Conservation (phyloP, 2,797 vertebrate genomes). For the Bradypodion ventrale region DNA sequence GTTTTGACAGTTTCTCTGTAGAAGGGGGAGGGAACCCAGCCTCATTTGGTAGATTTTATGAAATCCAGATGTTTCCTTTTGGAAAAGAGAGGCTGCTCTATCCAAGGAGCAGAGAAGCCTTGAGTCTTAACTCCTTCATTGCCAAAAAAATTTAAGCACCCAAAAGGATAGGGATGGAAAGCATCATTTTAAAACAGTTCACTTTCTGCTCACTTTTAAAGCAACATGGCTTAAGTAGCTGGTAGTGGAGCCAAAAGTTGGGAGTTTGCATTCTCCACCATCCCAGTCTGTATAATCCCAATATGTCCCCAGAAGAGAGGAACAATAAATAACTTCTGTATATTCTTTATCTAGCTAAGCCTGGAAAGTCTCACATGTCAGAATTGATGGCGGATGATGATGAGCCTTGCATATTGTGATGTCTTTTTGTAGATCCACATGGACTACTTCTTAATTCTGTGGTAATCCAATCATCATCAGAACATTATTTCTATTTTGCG, state of each 20-base stretch:
- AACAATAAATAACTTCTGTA: too few species aligned
- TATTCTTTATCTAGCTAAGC: too few species aligned
- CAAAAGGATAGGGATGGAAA: neutral
- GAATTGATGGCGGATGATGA: too few species aligned
- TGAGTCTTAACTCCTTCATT: slow-evolving; percentile 61
- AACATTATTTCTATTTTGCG: neutral
- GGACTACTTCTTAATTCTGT: neutral
- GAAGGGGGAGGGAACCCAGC: slow-evolving; percentile 36
- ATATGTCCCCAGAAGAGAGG: too few species aligned
- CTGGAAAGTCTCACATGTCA: too few species aligned
- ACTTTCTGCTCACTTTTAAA: neutral
- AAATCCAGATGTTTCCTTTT: slow-evolving; percentile 70
- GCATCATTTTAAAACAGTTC: neutral
- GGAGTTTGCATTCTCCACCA: too few species aligned
- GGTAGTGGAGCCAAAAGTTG: too few species aligned
- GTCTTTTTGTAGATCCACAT: neutral
- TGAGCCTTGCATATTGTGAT: neutral
- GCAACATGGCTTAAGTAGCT: neutral
- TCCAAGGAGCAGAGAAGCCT: slow-evolving; percentile 22
- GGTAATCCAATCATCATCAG: neutral
- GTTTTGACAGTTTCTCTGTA: slow-evolving; percentile 61
- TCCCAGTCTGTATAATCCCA: too few species aligned
- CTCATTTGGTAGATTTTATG: slow-evolving; percentile 56
- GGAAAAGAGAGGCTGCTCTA: slow-evolving; percentile 47
- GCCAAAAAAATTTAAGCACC: neutral